A percentile compares a stretch with the other conserved stretches of the same genome.
These are phyloP conservation scores for Malurus cyaneus DNA, from an alignment of 2,113 vertebrate genomes.

Conservation along the genomic window DNA sequence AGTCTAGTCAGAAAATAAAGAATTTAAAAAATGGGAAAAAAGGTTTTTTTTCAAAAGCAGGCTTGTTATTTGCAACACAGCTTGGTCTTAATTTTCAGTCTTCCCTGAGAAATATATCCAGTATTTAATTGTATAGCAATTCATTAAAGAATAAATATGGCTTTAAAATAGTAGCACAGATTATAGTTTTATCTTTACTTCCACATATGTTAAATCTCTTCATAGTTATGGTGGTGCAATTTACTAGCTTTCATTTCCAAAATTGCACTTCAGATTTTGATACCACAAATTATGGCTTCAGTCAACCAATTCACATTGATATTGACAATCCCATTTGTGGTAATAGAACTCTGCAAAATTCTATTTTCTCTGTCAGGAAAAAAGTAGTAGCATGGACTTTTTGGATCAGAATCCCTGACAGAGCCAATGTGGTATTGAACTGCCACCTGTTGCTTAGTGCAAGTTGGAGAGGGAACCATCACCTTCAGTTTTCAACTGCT, in stretches of 20 bases:
- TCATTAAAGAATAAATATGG: not conserved
- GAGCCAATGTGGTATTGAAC: not conserved
- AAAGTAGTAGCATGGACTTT: not conserved
- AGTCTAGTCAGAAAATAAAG: not conserved
- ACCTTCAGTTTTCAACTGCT: not conserved
- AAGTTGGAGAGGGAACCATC: not conserved
- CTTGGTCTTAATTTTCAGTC: not conserved
- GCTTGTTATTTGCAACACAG: not conserved
- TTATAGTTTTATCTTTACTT: not conserved
- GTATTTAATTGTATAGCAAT: not conserved
- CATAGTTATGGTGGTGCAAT: not conserved
- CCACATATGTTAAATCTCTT: not conserved
- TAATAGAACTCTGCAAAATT: not conserved
- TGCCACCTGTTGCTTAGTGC: not conserved
- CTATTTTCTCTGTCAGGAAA: not conserved
- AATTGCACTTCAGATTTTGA: not conserved
- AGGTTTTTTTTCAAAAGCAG: not conserved
- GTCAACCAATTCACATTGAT: not conserved
- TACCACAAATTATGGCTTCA: not conserved
- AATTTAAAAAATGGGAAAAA: rapidly evolving
- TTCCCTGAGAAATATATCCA: not conserved
- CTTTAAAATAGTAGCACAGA: not conserved
- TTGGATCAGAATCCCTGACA: not conserved
- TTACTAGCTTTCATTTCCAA: not conserved
- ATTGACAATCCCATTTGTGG: not conserved